Conservation (phyloP, 2,113 vertebrate genomes). For the Cyphomyrus plagiostoma region DNA sequence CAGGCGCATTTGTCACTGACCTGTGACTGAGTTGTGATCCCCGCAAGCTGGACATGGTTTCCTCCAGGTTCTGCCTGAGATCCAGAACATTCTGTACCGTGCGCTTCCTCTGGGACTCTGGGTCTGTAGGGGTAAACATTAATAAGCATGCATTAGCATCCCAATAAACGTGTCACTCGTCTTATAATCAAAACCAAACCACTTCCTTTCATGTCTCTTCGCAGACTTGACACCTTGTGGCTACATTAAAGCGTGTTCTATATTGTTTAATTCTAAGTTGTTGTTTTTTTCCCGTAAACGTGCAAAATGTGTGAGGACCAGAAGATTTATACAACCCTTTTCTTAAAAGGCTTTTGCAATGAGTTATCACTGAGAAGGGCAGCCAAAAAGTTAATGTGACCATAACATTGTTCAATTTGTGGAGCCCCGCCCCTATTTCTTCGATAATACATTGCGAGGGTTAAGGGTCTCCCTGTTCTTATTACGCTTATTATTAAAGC, state of each 20-base stretch:
- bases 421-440: background rate
- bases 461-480: slow-evolving; percentile 12
- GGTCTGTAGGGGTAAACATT: slow-evolving; percentile 59
- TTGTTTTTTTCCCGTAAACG: background rate
- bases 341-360: slow-evolving; percentile 12
- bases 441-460: background rate
- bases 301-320: background rate
- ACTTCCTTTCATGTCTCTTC: background rate
- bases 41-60: slow-evolving; percentile 91
- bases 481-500: slow-evolving; percentile 25
- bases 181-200: background rate
- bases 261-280: background rate
- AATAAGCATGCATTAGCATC: background rate
- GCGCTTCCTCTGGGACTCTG: slow-evolving; percentile 90
- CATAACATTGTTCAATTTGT: background rate
- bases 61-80: slow-evolving; percentile 92
- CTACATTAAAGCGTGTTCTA: background rate
- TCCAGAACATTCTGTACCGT: slow-evolving; percentile 94
- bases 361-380: slow-evolving; percentile 19
- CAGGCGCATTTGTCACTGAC: slow-evolving; percentile 48
- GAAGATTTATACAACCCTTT: background rate
- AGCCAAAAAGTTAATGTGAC: slow-evolving; percentile 14
- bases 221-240: background rate
- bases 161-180: background rate
- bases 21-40: slow-evolving; percentile 90